Base-by-base conservation (phyloP, 2,888 invertebrate genomes). In the Laothoe populi region DNA sequence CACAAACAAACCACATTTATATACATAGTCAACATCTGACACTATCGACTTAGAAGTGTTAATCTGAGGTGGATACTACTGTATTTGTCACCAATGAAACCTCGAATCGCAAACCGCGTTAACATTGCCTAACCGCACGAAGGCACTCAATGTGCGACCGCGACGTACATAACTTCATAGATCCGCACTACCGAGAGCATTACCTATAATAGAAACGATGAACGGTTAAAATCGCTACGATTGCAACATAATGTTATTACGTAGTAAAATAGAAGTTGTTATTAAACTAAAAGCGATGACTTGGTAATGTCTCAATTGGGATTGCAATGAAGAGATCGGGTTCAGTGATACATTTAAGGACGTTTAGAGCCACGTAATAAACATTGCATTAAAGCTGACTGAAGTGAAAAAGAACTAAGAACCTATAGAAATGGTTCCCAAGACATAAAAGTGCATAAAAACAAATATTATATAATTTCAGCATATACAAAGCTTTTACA, bases 71-170 rank as follows among this genome's bases (percentile, higher is more conserved):
- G 53, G 53, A 35, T 35, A 31, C n/a, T n/a, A n/a, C 19, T 53
- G 35, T 53, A 53, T 53, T 53, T 53, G 53, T 35, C 53, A 11
- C 53, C 19, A 35, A 19, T 0, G 35, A 19, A 53, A 19, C 53
- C 19, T 19, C 53, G 19, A 53, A 35, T 35, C 16, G 49, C 31
- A 31, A 53, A 53, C 53, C 35, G 31, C 53, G 10, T 3, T 53
- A 19, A 11, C 53, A 53, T 19, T 19, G 16, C 4, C 31, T 35
- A 31, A 53, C 53, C 53, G 53, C 53, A 53, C 53, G 53, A 53
- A 31, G 31, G 53, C 53, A 31, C 19, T 53, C 19, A 31, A 26
- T 49, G 49, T 49, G 49, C 31, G 49, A 16, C 49, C 49, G 16
- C n/a, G 19, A 11, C 49, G 16, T n/a, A 10, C 26, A 24, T 48